A percentile compares a stretch with the other conserved stretches of the same genome.
Conservation (phyloP, 2,797 vertebrate genomes). For the Labeo calbasu region DNA sequence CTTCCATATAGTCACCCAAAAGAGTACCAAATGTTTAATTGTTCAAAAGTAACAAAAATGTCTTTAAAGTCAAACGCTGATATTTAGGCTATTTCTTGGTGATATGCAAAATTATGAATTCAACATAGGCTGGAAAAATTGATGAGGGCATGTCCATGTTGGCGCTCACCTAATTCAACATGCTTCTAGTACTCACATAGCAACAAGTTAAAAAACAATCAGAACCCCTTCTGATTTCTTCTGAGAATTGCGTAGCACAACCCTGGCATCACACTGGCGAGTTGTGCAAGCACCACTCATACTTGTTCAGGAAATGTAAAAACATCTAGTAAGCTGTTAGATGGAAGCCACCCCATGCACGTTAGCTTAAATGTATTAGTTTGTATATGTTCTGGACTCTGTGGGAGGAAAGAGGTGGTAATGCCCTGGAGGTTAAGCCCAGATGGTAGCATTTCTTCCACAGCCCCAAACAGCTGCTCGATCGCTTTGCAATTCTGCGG, state of each 20-base stretch:
- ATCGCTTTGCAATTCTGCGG: constrained; percentile 51
- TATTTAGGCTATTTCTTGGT: background rate
- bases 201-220: constrained; percentile 11
- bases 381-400: constrained; percentile 36
- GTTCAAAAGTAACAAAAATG: background rate
- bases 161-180: background rate
- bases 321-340: constrained; percentile 16
- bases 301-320: constrained; percentile 27
- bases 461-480: constrained; percentile 56
- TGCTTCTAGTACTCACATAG: background rate
- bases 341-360: background rate
- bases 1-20: background rate
- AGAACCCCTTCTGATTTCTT: background rate
- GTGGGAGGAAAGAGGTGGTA: constrained; percentile 43
- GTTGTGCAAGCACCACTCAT: constrained; percentile 8
- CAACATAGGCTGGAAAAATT: background rate
- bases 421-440: constrained; percentile 47
- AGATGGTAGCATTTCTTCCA: constrained; percentile 56
- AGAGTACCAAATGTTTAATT: background rate
- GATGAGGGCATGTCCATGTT: background rate
- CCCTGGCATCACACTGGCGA: background rate
- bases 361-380: constrained; percentile 28
- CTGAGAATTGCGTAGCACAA: background rate
- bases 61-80: background rate
- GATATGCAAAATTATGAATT: background rate